Evolutionary conservation across 2,797 vertebrate genomes (phyloP).

Genomic region (Triplophysa yarkandensis): DNA sequence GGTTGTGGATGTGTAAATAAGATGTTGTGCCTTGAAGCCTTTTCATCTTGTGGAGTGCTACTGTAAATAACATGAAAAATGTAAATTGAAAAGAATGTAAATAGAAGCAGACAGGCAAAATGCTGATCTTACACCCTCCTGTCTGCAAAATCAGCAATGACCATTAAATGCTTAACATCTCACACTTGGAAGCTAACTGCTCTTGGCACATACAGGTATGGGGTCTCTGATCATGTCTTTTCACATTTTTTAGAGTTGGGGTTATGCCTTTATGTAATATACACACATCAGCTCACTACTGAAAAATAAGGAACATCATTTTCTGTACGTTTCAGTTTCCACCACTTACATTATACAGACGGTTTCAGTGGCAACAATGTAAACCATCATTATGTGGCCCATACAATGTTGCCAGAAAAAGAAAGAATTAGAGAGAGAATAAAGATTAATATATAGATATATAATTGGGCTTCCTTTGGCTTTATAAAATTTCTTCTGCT

Average conservation of each 20-base stretch:
- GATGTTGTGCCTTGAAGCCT: conserved; percentile 33
- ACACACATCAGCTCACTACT: background rate
- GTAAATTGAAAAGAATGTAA: background rate
- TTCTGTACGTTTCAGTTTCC: no score
- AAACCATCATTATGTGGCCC: no score
- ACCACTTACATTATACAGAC: no score
- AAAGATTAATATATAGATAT: no score
- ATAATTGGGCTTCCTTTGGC: no score
- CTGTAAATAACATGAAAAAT: background rate
- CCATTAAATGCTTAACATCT: background rate
- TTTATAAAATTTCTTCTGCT: no score
- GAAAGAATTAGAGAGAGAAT: no score
- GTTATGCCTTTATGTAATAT: background rate
- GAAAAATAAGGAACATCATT: no score
- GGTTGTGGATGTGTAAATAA: conserved; percentile 50
- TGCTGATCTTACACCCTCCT: background rate
- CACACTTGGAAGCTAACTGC: background rate
- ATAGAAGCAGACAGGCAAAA: background rate
- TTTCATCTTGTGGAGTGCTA: conserved; percentile 3
- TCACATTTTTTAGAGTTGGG: background rate
- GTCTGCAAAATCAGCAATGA: background rate
- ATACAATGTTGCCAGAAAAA: no score
- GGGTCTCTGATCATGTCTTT: background rate
- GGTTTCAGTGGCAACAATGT: no score
- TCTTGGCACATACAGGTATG: background rate